Conservation (phyloP, 2,797 vertebrate genomes). For the Synanceia verrucosa region DNA sequence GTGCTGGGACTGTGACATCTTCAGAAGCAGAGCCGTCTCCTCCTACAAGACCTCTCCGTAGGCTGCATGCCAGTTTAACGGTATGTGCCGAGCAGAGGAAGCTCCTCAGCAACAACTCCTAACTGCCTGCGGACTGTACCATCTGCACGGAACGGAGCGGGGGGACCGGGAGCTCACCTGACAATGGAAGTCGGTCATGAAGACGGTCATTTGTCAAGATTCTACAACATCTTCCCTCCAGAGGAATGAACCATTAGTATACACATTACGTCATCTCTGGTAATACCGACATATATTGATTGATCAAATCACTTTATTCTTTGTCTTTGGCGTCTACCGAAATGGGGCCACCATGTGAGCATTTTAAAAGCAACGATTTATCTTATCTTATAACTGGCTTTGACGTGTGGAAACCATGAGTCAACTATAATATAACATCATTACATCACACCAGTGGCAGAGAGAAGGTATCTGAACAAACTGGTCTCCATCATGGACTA, state of each 20-base stretch:
- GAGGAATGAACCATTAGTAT: slow-evolving; percentile 59
- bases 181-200: slow-evolving; percentile 29
- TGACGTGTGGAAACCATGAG: not conserved
- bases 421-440: too few species aligned
- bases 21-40: slow-evolving; percentile 59
- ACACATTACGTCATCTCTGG: slow-evolving; percentile 81
- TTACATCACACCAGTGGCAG: too few species aligned
- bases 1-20: slow-evolving; percentile 63
- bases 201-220: slow-evolving; percentile 15
- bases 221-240: slow-evolving; percentile 31
- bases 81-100: slow-evolving; percentile 71
- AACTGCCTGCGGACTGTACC: slow-evolving; percentile 83
- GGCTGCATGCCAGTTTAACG: slow-evolving; percentile 57
- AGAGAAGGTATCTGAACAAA: too few species aligned
- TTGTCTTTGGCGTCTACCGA: not conserved
- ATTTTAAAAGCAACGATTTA: not conserved
- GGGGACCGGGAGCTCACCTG: slow-evolving; percentile 71
- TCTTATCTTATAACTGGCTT: not conserved
- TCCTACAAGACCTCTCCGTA: slow-evolving; percentile 16
- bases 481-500: too few species aligned
- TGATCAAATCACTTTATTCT: slow-evolving; percentile 55
- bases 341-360: not conserved
- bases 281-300: slow-evolving; percentile 71
- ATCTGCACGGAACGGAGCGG: slow-evolving; percentile 43
- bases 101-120: slow-evolving; percentile 86